Evolutionary conservation across 2,797 vertebrate species (phyloP).

Genomic region (Scomberomorus guttatus): DNA sequence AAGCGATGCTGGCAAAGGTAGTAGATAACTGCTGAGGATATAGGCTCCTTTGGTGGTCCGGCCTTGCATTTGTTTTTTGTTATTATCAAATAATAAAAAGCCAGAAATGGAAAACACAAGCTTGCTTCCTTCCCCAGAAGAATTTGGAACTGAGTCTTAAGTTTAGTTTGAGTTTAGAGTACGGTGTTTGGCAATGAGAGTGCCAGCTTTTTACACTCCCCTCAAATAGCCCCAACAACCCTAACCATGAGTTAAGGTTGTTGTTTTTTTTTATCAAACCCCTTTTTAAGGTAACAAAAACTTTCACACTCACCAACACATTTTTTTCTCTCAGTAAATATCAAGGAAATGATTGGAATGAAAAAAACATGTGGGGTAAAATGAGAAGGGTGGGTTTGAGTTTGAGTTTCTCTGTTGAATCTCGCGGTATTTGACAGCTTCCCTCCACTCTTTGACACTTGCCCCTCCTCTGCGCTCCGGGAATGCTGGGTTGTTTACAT

Average conservation of each 20-base stretch:
- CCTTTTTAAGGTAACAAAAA: too few species aligned
- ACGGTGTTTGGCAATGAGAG: too few species aligned
- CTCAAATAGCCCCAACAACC: too few species aligned
- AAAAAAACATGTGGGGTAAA: not conserved
- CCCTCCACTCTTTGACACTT: constrained; percentile 66
- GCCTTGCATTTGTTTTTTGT: constrained; percentile 48
- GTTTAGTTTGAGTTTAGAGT: constrained; percentile 46
- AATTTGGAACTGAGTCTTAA: constrained; percentile 57
- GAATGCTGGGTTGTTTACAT: constrained; percentile 86
- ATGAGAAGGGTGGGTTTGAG: not conserved
- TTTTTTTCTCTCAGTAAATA: too few species aligned
- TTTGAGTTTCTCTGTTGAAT: constrained; percentile 51
- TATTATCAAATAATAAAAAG: constrained; percentile 37
- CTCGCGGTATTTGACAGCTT: constrained; percentile 78
- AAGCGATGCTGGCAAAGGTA: constrained; percentile 67
- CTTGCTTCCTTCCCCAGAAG: constrained; percentile 34
- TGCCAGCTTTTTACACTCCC: too few species aligned
- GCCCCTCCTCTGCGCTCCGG: constrained; percentile 74
- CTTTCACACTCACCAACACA: too few species aligned
- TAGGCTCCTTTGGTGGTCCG: constrained; percentile 18
- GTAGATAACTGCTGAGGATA: constrained; percentile 40
- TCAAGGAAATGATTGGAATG: not conserved
- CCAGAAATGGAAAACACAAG: constrained; percentile 22
- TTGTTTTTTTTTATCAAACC: too few species aligned
- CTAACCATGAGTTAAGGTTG: too few species aligned